phyloP scores from a whole-genome alignment of 2,113 vertebrate genomes.

The Siniperca chuatsi region DNA sequence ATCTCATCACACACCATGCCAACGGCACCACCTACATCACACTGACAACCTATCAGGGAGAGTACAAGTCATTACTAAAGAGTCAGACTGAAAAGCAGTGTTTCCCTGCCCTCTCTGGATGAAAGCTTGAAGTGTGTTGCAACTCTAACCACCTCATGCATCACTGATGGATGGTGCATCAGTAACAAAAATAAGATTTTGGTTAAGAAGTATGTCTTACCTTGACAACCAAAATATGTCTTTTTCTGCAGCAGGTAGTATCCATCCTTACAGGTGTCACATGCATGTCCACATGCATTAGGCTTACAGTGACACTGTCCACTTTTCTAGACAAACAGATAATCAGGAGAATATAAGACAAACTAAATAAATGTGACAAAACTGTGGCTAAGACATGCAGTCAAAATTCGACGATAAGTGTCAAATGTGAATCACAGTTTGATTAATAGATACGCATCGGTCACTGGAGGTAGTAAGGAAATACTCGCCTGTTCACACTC shows the following conservation, averaged over 20 bases:
- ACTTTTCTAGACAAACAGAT: conserved; percentile 79
- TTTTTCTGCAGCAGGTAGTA: conserved; percentile 88
- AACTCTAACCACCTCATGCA: background rate
- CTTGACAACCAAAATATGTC: conserved; percentile 94
- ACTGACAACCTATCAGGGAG: conserved; percentile 87
- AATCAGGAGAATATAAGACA: background rate
- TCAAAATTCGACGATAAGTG: background rate
- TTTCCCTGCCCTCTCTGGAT: background rate
- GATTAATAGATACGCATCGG: background rate
- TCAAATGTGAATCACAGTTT: background rate
- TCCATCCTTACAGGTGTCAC: conserved; percentile 89
- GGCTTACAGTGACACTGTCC: conserved; percentile 93
- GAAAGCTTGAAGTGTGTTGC: background rate
- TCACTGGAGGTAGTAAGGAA: background rate
- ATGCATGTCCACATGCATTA: conserved; percentile 84
- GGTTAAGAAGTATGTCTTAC: conserved; percentile 71
- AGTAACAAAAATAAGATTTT: background rate
- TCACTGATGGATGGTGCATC: background rate
- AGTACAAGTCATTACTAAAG: conserved; percentile 9
- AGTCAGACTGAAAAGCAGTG: background rate
- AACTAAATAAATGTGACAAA: background rate
- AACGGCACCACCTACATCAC: conserved; percentile 90
- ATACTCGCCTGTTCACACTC: conserved; percentile 92
- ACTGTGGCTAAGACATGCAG: background rate
- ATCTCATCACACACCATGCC: conserved; percentile 78